These are phyloP conservation scores for Stegostoma tigrinum DNA, from an alignment of 2,113 vertebrate genomes.

Conservation along the genomic window DNA sequence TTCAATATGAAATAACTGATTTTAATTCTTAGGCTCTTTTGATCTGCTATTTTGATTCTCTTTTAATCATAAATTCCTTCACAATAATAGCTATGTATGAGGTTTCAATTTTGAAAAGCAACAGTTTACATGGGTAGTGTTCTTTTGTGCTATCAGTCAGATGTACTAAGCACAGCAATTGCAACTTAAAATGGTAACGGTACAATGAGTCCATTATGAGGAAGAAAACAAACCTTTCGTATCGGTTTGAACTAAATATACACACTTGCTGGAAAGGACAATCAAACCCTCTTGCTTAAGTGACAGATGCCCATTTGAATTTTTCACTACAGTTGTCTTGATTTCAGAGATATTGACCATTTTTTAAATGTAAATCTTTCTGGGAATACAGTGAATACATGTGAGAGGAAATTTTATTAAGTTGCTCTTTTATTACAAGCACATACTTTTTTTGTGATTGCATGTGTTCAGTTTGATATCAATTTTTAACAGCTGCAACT, in stretches of 20 bases:
- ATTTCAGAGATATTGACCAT: background rate
- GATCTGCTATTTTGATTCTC: background rate
- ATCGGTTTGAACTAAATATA: conserved; percentile 2
- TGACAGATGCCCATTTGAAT: background rate
- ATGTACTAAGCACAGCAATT: background rate
- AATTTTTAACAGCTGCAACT: background rate
- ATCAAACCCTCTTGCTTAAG: background rate
- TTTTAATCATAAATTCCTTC: background rate
- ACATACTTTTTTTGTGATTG: background rate
- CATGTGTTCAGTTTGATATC: background rate
- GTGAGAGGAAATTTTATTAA: background rate
- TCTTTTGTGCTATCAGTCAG: background rate
- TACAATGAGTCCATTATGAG: background rate
- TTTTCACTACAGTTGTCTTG: background rate
- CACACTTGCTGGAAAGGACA: background rate
- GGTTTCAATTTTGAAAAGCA: background rate
- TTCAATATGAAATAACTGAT: background rate
- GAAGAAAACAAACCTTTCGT: background rate
- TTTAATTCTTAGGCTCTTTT: background rate
- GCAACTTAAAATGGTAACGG: background rate
- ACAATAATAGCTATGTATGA: background rate
- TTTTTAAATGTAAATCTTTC: background rate
- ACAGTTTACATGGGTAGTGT: background rate
- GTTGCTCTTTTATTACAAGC: background rate
- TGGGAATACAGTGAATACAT: background rate